Evolutionary conservation across 1,140 invertebrate genomes (phyloP).

Genomic region (Bombus pascuorum): DNA sequence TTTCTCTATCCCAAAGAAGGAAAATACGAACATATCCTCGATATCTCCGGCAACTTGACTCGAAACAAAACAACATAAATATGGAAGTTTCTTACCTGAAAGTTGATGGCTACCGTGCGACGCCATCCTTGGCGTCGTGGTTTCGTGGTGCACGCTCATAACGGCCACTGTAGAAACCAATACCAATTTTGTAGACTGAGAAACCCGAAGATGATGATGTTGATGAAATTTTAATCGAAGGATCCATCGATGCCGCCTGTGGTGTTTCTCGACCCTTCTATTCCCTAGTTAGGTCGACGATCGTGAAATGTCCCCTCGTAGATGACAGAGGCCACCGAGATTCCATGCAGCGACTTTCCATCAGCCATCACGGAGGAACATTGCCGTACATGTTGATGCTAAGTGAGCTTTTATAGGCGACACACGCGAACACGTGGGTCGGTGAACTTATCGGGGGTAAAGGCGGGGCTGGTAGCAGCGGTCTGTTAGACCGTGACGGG

Average conservation of each 20-base stretch:
- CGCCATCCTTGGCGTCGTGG: background rate
- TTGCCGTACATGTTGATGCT: constrained; percentile 70
- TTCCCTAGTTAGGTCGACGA: background rate
- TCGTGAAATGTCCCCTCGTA: background rate
- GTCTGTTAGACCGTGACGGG: constrained; percentile 56
- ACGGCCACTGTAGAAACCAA: background rate
- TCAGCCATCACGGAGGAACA: constrained; percentile 71
- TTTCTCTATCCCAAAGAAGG: background rate
- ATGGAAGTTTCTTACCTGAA: constrained; percentile 22
- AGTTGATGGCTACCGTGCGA: background rate
- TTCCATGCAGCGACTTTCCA: constrained; percentile 56
- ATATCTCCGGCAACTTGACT: constrained; percentile 14
- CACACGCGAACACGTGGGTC: constrained; percentile 68
- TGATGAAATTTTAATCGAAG: background rate
- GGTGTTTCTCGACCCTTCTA: background rate
- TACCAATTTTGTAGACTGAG: background rate
- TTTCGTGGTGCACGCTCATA: no score
- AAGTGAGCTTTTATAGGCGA: constrained; percentile 76
- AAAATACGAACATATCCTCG: background rate
- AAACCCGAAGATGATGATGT: background rate
- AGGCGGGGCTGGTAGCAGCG: constrained; percentile 62
- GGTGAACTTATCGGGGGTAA: constrained; percentile 71
- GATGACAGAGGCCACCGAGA: constrained; percentile 11
- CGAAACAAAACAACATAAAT: background rate
- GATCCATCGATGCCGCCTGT: background rate